A percentile compares a stretch with the other conserved stretches of the same genome.
phyloP scores from a whole-genome alignment of 2,113 vertebrate genomes.

The Cryptomyrus ogoouensis region DNA sequence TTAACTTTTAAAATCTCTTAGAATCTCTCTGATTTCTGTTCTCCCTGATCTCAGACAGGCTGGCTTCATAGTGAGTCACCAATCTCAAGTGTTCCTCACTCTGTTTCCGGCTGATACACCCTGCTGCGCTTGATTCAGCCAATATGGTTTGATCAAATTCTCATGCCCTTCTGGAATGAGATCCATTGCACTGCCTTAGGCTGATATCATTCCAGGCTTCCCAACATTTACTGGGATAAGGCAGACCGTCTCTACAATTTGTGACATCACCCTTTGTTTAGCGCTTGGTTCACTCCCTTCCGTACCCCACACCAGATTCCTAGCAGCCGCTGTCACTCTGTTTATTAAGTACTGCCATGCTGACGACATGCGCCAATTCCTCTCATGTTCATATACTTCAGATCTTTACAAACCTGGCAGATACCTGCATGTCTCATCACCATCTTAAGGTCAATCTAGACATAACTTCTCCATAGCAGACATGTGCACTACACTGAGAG shows the following conservation, averaged over 20 bases:
- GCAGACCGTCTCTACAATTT: neutral
- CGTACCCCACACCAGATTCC: neutral
- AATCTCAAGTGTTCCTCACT: neutral
- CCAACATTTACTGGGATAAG: neutral
- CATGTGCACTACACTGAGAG: neutral
- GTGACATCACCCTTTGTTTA: neutral
- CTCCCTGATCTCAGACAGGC: neutral
- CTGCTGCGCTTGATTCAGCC: neutral
- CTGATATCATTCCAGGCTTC: neutral
- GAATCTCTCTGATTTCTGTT: neutral
- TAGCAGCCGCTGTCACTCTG: neutral
- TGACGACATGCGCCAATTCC: neutral
- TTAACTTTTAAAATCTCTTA: neutral
- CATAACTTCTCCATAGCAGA: neutral
- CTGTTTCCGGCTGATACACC: neutral
- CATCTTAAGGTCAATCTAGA: neutral
- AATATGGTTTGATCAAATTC: neutral
- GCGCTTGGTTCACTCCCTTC: neutral
- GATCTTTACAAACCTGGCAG: neutral
- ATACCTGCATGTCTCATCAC: neutral
- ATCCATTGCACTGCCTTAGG: neutral
- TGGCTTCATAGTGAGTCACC: neutral
- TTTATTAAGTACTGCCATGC: neutral
- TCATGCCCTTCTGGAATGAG: neutral
- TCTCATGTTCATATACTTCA: neutral